Conservation (phyloP, 2,797 vertebrate species). For the Salmo trutta region DNA sequence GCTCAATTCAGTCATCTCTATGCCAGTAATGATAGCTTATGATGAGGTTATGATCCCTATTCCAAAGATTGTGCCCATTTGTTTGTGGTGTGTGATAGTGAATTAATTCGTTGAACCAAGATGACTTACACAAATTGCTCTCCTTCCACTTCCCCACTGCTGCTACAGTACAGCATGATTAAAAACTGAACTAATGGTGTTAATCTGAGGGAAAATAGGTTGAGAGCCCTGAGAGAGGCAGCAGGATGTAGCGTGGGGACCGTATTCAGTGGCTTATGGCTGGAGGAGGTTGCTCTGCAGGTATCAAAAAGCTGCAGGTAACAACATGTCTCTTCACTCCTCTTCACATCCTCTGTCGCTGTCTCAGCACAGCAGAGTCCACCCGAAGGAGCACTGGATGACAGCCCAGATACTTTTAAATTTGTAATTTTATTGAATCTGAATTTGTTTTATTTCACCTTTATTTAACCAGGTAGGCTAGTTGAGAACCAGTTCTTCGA, state of each 20-base stretch:
- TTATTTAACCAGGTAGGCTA: too few relatives aligned
- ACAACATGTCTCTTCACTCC: slow-evolving; percentile 33
- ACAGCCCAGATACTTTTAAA: not conserved
- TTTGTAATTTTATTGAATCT: too few relatives aligned
- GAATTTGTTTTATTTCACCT: too few relatives aligned
- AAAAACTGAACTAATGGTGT: not conserved
- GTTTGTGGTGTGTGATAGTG: not conserved
- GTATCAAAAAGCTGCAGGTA: slow-evolving; percentile 44
- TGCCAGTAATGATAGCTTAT: not conserved
- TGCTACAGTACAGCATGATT: not conserved
- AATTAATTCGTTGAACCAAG: not conserved
- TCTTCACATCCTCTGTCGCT: slow-evolving; percentile 20
- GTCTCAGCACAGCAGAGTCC: slow-evolving; percentile 26
- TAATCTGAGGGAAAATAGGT: not conserved
- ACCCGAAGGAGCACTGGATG: slow-evolving; percentile 10
- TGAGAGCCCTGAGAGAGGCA: not conserved
- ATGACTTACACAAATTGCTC: not conserved
- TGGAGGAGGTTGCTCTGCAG: slow-evolving; percentile 24
- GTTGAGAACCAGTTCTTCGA: too few relatives aligned
- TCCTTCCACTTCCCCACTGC: not conserved
- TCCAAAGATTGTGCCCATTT: not conserved
- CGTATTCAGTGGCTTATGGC: not conserved
- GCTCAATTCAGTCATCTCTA: not conserved
- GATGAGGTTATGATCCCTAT: not conserved
- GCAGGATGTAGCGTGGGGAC: not conserved